Base-by-base conservation (phyloP, 2,113 vertebrate genomes). In the Misgurnus anguillicaudatus region DNA sequence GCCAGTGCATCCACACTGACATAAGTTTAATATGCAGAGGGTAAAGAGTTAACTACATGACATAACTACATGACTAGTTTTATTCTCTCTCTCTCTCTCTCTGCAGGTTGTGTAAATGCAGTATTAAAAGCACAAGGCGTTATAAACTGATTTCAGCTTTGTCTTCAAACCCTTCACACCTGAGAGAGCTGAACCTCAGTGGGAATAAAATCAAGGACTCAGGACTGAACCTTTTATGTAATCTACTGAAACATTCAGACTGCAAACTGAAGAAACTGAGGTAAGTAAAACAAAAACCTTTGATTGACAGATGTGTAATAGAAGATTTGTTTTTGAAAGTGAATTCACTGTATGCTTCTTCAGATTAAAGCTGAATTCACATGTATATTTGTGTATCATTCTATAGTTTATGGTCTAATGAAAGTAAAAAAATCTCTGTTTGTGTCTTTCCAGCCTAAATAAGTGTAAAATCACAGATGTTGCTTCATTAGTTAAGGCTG, bases 61-160 rank as follows among this genome's bases (percentile, higher is more conserved):
- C n/a, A n/a, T 31, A 31, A 31, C 24, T 31, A 31, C 24, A 31
- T 31, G 3, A 31, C 24, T 31, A 1, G 3, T 31, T 31, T 31
- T 31, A 31, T 31, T 31, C 3, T n/a, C n/a, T n/a, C n/a, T n/a
- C n/a, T n/a, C n/a, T n/a, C n/a, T 55, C 17, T 57, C 53, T n/a
- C 17, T n/a, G 6, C 67, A 70, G 67, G 14, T 5, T 70, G 47
- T 70, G 67, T 70, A 8, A 2, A n/a, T 70, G 67, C 47, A 70
- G 67, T 70, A 17, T 70, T 38, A 53, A 2, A 36, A 36, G 36
- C 21, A 53, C 5, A 31, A 31, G 24, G 24, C 36, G 13, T 51
- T 4, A 5, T 4, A 4, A n/a, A 0, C 67, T 70, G 67, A 53
- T 4, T 53, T n/a, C 47, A 38, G 67, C 24, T 70, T 13, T 70